Conservation (phyloP, 92 coral and sea anemone genomes). For the Porites cylindrica region DNA sequence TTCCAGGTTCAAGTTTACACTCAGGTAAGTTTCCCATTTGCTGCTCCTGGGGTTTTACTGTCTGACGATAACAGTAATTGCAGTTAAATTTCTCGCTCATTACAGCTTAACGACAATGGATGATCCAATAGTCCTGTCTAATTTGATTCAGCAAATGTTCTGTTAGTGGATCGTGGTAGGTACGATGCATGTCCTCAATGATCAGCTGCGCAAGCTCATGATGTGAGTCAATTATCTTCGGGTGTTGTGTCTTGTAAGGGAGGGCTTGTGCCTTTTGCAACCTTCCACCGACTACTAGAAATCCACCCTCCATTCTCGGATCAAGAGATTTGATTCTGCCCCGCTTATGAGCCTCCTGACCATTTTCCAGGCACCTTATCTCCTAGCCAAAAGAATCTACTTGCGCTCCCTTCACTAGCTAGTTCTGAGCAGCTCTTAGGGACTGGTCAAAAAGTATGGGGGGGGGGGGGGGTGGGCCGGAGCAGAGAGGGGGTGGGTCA, state of each 20-base stretch:
- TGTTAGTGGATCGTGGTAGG: slow-evolving; percentile 35
- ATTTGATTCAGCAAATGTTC: slow-evolving; percentile 25
- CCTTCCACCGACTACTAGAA: slow-evolving; percentile 31
- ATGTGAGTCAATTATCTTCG: slow-evolving; percentile 24
- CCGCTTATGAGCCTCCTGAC: neutral
- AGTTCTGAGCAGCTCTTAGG: neutral
- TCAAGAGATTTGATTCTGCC: slow-evolving; percentile 42
- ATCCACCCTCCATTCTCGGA: slow-evolving; percentile 23
- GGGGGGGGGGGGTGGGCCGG: no score
- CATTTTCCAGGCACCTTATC: neutral
- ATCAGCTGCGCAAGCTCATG: slow-evolving; percentile 36
- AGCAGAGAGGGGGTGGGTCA: no score
- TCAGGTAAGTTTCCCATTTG: slow-evolving; percentile 37
- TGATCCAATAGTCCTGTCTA: slow-evolving; percentile 14
- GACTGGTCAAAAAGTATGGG: no score
- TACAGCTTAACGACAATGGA: neutral
- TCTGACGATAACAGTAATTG: neutral
- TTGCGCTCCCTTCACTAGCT: no score
- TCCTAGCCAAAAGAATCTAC: no score
- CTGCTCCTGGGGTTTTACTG: slow-evolving; percentile 26
- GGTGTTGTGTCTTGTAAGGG: slow-evolving; percentile 16
- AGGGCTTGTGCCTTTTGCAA: slow-evolving; percentile 12
- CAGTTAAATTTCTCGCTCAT: neutral
- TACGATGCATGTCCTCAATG: slow-evolving; percentile 43
- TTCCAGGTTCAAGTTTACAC: slow-evolving; percentile 34